A percentile compares a stretch with the other conserved stretches of the same genome.
These are phyloP conservation scores for Zosterops borbonicus DNA, from an alignment of 2,113 vertebrate genomes.

Conservation along the genomic window DNA sequence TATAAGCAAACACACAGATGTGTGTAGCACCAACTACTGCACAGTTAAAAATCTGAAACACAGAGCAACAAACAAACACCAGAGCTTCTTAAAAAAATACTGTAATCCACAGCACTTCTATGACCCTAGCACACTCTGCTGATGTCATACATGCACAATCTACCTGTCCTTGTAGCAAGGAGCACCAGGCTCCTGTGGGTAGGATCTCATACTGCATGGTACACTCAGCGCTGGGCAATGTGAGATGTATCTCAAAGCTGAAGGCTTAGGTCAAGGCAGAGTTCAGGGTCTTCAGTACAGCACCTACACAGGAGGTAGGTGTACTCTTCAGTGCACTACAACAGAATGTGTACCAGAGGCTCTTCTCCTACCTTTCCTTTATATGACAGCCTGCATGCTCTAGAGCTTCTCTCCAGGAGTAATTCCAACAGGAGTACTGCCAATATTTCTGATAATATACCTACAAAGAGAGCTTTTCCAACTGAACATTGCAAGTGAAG, in stretches of 20 bases:
- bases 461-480: neutral
- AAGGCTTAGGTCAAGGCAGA: neutral
- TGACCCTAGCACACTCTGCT: neutral
- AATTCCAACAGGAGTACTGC: neutral
- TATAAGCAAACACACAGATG: neutral
- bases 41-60: neutral
- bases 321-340: neutral
- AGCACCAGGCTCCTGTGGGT: neutral
- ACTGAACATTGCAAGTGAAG: neutral
- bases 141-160: fast-evolving
- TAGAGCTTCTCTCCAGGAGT: neutral
- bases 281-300: neutral
- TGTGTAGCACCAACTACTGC: neutral
- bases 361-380: neutral
- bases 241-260: neutral
- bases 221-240: neutral
- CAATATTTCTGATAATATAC: neutral
- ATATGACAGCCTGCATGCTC: neutral
- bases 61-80: neutral
- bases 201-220: neutral
- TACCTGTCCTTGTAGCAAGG: neutral
- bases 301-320: neutral
- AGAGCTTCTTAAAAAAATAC: neutral
- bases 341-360: neutral
- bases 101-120: neutral